Percentiles rank a stretch among this genome's conserved stretches.
Conservation (phyloP, 2,797 vertebrate species). For the Acanthopagrus latus region DNA sequence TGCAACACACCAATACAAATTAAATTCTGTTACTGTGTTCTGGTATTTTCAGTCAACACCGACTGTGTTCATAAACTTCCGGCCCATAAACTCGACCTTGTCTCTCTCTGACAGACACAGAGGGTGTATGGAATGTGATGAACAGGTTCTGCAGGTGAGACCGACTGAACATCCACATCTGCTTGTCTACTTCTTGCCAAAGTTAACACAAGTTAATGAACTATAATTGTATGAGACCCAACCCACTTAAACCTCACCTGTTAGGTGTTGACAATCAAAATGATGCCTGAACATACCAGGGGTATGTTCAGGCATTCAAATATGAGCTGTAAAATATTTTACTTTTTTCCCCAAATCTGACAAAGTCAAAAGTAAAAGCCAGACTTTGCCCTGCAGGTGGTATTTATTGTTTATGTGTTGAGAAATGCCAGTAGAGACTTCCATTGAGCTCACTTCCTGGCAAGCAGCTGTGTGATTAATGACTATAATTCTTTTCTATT, state of each 20-base stretch:
- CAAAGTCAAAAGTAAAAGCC: slow-evolving; percentile 2
- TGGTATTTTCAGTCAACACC: not conserved
- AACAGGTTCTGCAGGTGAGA: not conserved
- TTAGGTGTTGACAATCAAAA: not conserved
- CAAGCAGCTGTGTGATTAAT: slow-evolving; percentile 58
- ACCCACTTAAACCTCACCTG: not conserved
- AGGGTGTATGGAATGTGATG: not conserved
- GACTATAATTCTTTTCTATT: slow-evolving; percentile 9
- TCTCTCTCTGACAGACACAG: not conserved
- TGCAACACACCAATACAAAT: too few species aligned
- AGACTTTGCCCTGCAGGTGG: slow-evolving; percentile 12
- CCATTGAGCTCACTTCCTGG: slow-evolving; percentile 12
- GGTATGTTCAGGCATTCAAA: not conserved
- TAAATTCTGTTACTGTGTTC: not conserved
- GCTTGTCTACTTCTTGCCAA: not conserved
- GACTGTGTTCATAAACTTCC: not conserved
- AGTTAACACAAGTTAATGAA: not conserved
- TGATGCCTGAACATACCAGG: too few species aligned
- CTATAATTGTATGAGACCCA: not conserved
- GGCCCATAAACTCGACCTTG: not conserved
- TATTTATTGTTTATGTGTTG: slow-evolving; percentile 17
- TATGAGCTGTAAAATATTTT: not conserved
- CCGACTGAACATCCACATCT: not conserved
- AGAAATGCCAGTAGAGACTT: slow-evolving; percentile 11
- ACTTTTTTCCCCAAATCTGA: not conserved